These are phyloP conservation scores for Hypanus sabinus DNA, from an alignment of 2,113 vertebrate species.

Conservation along the genomic window DNA sequence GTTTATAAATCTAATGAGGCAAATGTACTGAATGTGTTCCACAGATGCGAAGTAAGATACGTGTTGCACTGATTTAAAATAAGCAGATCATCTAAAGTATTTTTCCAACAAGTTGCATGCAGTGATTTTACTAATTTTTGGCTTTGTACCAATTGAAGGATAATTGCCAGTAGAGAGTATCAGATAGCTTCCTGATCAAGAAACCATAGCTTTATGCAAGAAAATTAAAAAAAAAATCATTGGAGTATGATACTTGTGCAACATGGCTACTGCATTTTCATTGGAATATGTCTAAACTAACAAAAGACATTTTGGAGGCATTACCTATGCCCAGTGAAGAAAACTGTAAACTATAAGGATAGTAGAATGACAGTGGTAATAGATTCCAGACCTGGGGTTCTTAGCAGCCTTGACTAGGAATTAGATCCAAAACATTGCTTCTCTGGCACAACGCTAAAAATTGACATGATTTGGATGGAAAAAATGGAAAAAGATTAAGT, in stretches of 20 bases:
- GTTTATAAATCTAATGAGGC: neutral
- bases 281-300: neutral
- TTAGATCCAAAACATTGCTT: neutral
- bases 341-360: neutral
- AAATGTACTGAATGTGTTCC: neutral
- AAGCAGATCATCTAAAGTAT: neutral
- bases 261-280: too few relatives aligned
- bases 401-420: neutral
- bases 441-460: neutral
- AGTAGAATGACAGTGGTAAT: neutral
- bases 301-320: neutral
- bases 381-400: neutral
- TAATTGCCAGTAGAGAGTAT: neutral
- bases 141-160: neutral
- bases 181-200: neutral
- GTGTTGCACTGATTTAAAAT: neutral
- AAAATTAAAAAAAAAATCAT: neutral
- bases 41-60: neutral
- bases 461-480: neutral
- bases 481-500: neutral
- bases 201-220: neutral
- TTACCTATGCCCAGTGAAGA: neutral
- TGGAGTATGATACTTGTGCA: neutral
- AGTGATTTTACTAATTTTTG: neutral
- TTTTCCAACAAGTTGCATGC: neutral